Base-by-base conservation (phyloP, 2,888 invertebrate species). In the Chymomyza caudatula region DNA sequence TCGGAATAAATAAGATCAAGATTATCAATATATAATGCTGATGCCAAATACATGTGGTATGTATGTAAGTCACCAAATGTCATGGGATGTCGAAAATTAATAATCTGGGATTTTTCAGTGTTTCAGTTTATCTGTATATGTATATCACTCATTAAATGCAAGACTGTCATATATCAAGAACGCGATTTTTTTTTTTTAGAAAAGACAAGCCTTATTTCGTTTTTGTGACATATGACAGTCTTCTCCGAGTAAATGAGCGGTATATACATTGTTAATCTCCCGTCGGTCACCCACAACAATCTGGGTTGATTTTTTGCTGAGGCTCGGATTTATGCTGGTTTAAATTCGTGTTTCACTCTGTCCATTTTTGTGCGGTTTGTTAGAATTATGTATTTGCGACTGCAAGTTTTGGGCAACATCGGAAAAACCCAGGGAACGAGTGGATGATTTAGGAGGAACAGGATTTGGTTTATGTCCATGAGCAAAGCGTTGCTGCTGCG, bases 301-400 rank as follows among this genome's bases (percentile, higher is more conserved):
- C 23, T 23, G 23, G 4, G 23, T 23, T 23, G 23, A 23, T 23
- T 23, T 4, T 23, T 6, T 3, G 29, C 4, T 29, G 8, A 8
- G 29, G 29, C 29, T 29, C 2, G 29, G 29, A 29, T 29, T 5
- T 29, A 29, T 29, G 15, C 5, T 1, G 20, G 2, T 49, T 69
- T 84, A 80, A 82, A 86, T 85, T 82, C 85, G 79, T 66, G 85
- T 82, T 68, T 85, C 85, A 54, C 67, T 78, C 51, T 81, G 82
- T 57, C 72, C 79, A 53, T 71, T 72, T 44, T 67, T 67, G 20
- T 70, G 63, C 20, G 67, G 22, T 15, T 69, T 64, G 49, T 68
- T 60, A 23, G 60, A 52, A 29, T 23, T 60, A 42, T 43, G 71
- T 20, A 60, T 67, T 49, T 64, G 37, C 20, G 71, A 66, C 22